phyloP scores from a whole-genome alignment of 2,113 vertebrate genomes.

The Oncorhynchus kisutch region DNA sequence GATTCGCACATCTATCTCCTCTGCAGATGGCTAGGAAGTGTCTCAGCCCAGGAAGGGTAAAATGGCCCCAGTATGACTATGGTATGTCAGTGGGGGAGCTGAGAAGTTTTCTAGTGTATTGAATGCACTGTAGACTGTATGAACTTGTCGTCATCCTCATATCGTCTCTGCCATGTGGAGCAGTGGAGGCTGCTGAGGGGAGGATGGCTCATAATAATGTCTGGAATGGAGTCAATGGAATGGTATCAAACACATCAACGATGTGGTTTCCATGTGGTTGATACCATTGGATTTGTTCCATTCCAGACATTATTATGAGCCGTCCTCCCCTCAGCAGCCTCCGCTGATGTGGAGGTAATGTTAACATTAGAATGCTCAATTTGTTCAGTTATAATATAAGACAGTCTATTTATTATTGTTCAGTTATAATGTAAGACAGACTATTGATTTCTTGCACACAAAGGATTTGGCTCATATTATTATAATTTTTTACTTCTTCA shows the following conservation, averaged over 20 bases:
- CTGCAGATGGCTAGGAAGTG: background rate
- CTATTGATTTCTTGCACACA: background rate
- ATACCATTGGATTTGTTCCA: no score
- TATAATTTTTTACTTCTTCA: conserved; percentile 5
- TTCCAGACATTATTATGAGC: no score
- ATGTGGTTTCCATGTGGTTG: no score
- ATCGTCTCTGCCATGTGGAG: background rate
- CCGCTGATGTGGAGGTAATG: background rate
- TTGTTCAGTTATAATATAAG: no score
- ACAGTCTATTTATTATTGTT: no score
- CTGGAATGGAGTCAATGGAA: no score
- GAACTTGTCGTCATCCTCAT: background rate
- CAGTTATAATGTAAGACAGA: no score
- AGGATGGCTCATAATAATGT: no score
- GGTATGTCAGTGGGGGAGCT: background rate
- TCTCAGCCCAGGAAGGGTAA: background rate
- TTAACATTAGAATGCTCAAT: background rate
- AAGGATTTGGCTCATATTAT: background rate
- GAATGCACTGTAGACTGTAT: background rate
- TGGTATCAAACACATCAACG: no score
- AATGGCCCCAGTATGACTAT: background rate
- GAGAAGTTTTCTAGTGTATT: background rate
- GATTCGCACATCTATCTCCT: background rate
- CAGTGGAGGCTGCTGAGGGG: no score
- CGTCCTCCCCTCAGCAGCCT: no score